Evolutionary conservation across 30 jellyfish, hydroid and myxozoan species (phyloP).

Genomic region (Sanderia malayensis): DNA sequence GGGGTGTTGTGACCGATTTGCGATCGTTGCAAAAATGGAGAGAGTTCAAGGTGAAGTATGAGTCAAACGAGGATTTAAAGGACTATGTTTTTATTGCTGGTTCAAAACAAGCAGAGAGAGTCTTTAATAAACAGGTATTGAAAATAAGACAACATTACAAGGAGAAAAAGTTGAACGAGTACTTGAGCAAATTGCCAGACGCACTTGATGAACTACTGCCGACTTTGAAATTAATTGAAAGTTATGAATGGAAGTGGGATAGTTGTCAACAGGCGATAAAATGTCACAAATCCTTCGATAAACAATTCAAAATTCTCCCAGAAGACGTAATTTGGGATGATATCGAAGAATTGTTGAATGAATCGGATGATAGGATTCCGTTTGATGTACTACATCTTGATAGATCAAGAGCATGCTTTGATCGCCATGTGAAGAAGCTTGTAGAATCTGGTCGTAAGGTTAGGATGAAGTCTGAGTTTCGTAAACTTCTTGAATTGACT

Average conservation of each 20-base stretch:
- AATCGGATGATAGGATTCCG: conserved; percentile 74
- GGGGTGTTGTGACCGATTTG: conserved; percentile 75
- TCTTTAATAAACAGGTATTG: conserved; percentile 82
- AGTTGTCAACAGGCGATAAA: conserved; percentile 88
- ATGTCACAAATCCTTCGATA: conserved; percentile 72
- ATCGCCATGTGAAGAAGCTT: conserved; percentile 89
- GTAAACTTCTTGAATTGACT: conserved; percentile 85
- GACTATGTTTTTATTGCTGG: conserved; percentile 72
- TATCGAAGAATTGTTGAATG: conserved; percentile 69
- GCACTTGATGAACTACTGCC: conserved; percentile 97
- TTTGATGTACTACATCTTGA: conserved; percentile 87
- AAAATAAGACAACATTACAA: conserved; percentile 86
- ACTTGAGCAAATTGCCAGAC: conserved; percentile 81
- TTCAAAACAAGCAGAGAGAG: conserved; percentile 70
- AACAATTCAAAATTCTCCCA: conserved; percentile 76
- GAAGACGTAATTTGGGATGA: conserved; percentile 89
- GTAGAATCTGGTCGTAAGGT: conserved; percentile 90
- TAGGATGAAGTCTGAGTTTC: conserved; percentile 82
- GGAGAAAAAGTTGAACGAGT: conserved; percentile 81
- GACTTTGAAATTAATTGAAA: conserved; percentile 79
- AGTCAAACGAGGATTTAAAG: conserved; percentile 44
- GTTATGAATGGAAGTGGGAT: conserved; percentile 98
- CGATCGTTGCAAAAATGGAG: conserved; percentile 78
- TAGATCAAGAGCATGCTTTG: conserved; percentile 96
- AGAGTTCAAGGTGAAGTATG: conserved; percentile 51